Percentiles rank a stretch among this genome's conserved stretches.
These are phyloP conservation scores for Pangasius djambal DNA, from an alignment of 2,797 vertebrate genomes.

Conservation along the genomic window DNA sequence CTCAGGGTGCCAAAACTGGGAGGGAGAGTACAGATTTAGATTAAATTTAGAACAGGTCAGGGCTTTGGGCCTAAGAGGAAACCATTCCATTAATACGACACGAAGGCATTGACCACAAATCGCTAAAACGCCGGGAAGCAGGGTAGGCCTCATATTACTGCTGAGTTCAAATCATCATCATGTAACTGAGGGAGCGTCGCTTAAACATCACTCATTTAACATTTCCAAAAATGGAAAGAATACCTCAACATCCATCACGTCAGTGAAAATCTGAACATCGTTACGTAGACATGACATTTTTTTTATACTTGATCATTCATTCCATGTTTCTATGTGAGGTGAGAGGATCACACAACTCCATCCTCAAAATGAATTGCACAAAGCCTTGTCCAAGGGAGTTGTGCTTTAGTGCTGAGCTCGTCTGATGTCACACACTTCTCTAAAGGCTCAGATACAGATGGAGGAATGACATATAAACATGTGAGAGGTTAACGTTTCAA, in stretches of 20 bases:
- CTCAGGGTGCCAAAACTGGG: constrained; percentile 83
- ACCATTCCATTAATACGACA: background rate
- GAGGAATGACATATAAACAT: background rate
- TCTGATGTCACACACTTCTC: constrained; percentile 31
- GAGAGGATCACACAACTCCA: constrained; percentile 37
- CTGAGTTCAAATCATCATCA: constrained; percentile 48
- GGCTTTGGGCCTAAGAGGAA: constrained; percentile 55
- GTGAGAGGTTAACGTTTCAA: constrained; percentile 21
- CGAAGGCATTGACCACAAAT: background rate
- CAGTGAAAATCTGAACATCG: constrained; percentile 37
- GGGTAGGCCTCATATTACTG: constrained; percentile 40
- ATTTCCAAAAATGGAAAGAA: constrained; percentile 51
- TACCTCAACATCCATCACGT: constrained; percentile 55
- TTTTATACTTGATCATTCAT: constrained; percentile 46
- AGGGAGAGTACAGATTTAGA: constrained; percentile 68
- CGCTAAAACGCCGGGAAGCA: constrained; percentile 22
- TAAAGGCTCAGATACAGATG: constrained; percentile 17
- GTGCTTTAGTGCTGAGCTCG: constrained; percentile 37
- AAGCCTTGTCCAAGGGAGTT: constrained; percentile 31
- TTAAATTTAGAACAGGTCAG: constrained; percentile 38
- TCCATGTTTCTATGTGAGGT: constrained; percentile 35
- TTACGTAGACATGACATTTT: constrained; percentile 11
- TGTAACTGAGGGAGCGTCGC: constrained; percentile 43
- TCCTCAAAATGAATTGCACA: constrained; percentile 29
- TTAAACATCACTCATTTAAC: constrained; percentile 40